Evolutionary conservation across 2,888 invertebrate species (phyloP).

Genomic region (Trypoxylon attenuatum): DNA sequence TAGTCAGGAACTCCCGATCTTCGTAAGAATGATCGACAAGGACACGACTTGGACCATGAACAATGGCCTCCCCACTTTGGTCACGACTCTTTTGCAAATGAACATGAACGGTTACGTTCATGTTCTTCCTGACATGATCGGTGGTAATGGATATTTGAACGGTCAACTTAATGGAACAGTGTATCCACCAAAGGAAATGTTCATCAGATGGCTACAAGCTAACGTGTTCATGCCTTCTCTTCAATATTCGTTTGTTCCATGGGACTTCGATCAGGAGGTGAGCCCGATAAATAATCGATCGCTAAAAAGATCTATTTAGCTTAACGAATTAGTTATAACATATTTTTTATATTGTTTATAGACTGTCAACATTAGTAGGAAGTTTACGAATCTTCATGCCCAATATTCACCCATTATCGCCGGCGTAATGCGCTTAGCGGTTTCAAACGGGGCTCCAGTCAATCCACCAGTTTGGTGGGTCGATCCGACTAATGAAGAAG

Average conservation of each 20-base stretch:
- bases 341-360: slow-evolving; percentile 52
- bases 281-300: no score
- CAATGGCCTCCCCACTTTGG: slow-evolving; percentile 83
- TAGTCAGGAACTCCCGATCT: slow-evolving; percentile 83
- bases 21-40: slow-evolving; percentile 87
- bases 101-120: slow-evolving; percentile 78
- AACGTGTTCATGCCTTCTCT: slow-evolving; percentile 86
- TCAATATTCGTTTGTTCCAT: slow-evolving; percentile 88
- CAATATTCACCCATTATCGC: slow-evolving; percentile 78
- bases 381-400: slow-evolving; percentile 81
- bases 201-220: slow-evolving; percentile 87
- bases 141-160: slow-evolving; percentile 80
- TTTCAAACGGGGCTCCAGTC: slow-evolving; percentile 81
- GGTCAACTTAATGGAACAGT: slow-evolving; percentile 74
- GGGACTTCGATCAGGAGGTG: slow-evolving; percentile 81
- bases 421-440: slow-evolving; percentile 79
- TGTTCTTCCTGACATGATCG: slow-evolving; percentile 88
- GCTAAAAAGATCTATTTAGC: no score
- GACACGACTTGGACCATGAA: slow-evolving; percentile 82
- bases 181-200: slow-evolving; percentile 77
- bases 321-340: neutral
- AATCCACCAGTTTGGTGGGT: slow-evolving; percentile 92
- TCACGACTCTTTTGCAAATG: slow-evolving; percentile 83
- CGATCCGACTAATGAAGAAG: slow-evolving; percentile 80
- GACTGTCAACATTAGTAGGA: slow-evolving; percentile 80